Conservation (phyloP, 2,797 vertebrate genomes). For the Lindbergichthys nudifrons region DNA sequence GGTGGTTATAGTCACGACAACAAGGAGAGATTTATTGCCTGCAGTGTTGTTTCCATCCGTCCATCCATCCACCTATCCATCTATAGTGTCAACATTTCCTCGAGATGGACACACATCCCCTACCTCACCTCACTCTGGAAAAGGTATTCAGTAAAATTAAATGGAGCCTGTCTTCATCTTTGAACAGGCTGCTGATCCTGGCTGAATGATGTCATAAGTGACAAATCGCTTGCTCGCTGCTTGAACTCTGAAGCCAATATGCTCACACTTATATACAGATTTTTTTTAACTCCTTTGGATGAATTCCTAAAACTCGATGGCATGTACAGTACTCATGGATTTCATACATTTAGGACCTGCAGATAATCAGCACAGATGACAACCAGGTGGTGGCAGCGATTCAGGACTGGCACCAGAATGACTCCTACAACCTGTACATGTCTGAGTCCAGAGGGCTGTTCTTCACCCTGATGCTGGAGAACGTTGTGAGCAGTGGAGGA, state of each 20-base stretch:
- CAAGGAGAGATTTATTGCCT: slow-evolving; percentile 43
- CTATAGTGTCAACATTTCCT: slow-evolving; percentile 45
- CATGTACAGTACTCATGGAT: slow-evolving; percentile 8
- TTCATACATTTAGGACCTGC: slow-evolving; percentile 88
- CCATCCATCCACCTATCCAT: slow-evolving; percentile 46
- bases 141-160: slow-evolving; percentile 49
- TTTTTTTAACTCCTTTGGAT: slow-evolving; percentile 16
- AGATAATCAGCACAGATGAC: slow-evolving; percentile 96
- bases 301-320: neutral
- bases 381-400: slow-evolving; percentile 96
- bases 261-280: slow-evolving; percentile 3
- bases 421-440: slow-evolving; percentile 95
- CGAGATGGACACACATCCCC: slow-evolving; percentile 45
- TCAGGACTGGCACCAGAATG: slow-evolving; percentile 95
- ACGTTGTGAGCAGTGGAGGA: slow-evolving; percentile 92
- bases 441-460: slow-evolving; percentile 92
- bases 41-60: slow-evolving; percentile 46
- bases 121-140: slow-evolving; percentile 28
- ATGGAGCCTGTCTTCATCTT: slow-evolving; percentile 57
- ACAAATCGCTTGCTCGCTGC: slow-evolving; percentile 40
- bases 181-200: slow-evolving; percentile 34
- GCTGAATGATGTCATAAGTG: slow-evolving; percentile 58
- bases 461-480: slow-evolving; percentile 93
- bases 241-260: slow-evolving; percentile 7
- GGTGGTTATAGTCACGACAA: slow-evolving; percentile 40